Evolutionary conservation across 2,888 invertebrate genomes (phyloP).

Genomic region (Andrena praecox): DNA sequence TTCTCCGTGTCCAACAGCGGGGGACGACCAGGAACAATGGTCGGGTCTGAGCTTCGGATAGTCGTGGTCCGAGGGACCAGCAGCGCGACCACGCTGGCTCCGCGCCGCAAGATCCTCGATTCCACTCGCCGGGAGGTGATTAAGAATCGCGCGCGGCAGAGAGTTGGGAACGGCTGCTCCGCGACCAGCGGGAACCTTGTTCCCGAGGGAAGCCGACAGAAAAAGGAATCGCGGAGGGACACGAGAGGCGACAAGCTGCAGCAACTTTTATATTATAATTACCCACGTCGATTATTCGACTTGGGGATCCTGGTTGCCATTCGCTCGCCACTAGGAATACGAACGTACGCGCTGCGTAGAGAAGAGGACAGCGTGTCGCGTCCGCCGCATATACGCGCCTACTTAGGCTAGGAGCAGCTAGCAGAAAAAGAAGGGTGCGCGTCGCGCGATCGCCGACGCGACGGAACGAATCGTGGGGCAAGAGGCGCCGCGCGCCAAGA

Average conservation of each 20-base stretch:
- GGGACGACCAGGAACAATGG: too few relatives aligned
- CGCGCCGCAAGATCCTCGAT: too few relatives aligned
- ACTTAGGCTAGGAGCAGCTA: too few relatives aligned
- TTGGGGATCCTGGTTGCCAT: constrained; percentile 49
- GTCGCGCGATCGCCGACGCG: background rate
- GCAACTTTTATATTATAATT: constrained; percentile 83
- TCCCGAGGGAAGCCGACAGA: constrained; percentile 75
- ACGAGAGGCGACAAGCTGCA: constrained; percentile 76
- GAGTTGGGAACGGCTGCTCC: constrained; percentile 72
- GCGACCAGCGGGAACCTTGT: constrained; percentile 72
- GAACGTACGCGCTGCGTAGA: background rate
- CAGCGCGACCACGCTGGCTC: too few relatives aligned
- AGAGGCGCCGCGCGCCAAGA: background rate
- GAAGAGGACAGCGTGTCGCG: background rate
- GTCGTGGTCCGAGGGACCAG: too few relatives aligned
- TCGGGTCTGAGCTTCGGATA: too few relatives aligned
- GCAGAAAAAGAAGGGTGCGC: background rate
- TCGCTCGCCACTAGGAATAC: constrained; percentile 13
- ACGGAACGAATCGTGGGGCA: too few relatives aligned
- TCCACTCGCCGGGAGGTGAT: too few relatives aligned
- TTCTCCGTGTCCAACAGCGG: background rate
- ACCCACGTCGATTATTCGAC: constrained; percentile 75
- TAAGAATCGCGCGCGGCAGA: too few relatives aligned
- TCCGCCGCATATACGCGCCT: background rate
- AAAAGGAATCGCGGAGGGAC: constrained; percentile 74